Evolutionary conservation across 2,888 invertebrate species (phyloP), one percentile per base, ranked within the genome.

Genomic region (Choreutis nemorana): DNA sequence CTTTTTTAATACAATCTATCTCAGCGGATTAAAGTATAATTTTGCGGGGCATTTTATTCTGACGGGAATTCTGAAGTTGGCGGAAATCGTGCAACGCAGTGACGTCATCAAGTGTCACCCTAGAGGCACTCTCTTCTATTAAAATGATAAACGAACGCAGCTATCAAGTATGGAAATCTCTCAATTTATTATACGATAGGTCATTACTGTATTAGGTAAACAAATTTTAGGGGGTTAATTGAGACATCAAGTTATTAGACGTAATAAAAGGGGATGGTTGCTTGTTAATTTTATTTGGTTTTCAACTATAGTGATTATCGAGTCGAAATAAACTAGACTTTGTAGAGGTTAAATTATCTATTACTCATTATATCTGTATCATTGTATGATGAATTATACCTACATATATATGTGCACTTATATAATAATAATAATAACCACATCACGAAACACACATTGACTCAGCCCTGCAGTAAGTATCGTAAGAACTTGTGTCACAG

Each of bases 121-220:
- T 53, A 49, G 49, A 65, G 65, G 64, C 72, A 73, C 75, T 73
- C 59, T 60, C 48, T 44, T 52, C 72, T 71, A 77, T 77, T 78
- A 77, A 72, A 77, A 77, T 75, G 72, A 77, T 71, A 71, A 70
- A 71, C 64, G 61, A 44, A 53, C 45, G 35, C 42, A 45, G 57
- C 61, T 77, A 77, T 78, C 77, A 60, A 59, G 57, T 66, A 77
- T 68, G 72, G 67, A 75, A 75, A 78, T 77, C 77, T 77, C 50
- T 70, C 72, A 75, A 75, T 78, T 77, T 78, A 77, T 73, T 75
- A 73, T 70, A 73, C 57, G 65, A 72, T 66, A 66, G 61, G 67
- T 72, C 65, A 68, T 77, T 77, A 77, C 75, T 70, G 73, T 77
- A 78, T 77, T 78, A 75, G 56, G 71, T 65, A 73, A 77, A 78